Evolutionary conservation across 2,797 vertebrate species (phyloP), one percentile per base, ranked within the genome.

Genomic region (Microctenopoma stevenorrisi): DNA sequence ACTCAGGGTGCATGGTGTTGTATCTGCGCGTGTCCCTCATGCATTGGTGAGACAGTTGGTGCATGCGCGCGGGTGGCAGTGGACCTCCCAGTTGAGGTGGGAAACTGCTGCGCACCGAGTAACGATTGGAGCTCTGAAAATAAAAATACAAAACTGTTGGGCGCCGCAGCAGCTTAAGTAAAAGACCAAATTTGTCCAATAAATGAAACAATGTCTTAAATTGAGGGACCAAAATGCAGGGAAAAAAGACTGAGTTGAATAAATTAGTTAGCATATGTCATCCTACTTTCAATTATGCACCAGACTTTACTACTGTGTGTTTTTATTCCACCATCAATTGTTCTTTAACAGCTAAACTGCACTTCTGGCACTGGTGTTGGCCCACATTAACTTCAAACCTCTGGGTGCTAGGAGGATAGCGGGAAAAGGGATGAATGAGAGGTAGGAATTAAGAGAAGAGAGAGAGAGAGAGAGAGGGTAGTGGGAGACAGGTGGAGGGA

Each of bases 81-180:
- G 64, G 76, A 79, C 78, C 73, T 73, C 76, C 72, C 63, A 65
- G 79, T n/a, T 43, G 14, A 43, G 10, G 79, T 79, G 59, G 65
- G 74, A 53, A 66, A 69, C 60, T 44, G 16, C 62, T 63, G 56
- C 81, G 70, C 68, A 80, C 68, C 79, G 50, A 70, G 33, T 55
- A 51, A 58, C 40, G 18, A 56, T 16, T 62, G 11, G 14, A 46
- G 28, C 53, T 14, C 10, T 59, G 50, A 74, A 68, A 60, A 30
- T 35, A 7, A 7, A 13, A 11, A 48, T n/a, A 7, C 10, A n/a
- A 22, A 59, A 25, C 25, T 15, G 2, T 4, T 3, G 8, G 5
- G 6, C 37, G 3, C 7, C 7, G 5, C 16, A 9, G n/a, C n/a
- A 15, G 15, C n/a, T 44, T 30, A 61, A 47, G 15, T 11, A 53